Percentiles rank a stretch among this genome's conserved stretches.
These are phyloP conservation scores for Heliconius hermathena DNA, from an alignment of 1,140 invertebrate species.

Conservation along the genomic window DNA sequence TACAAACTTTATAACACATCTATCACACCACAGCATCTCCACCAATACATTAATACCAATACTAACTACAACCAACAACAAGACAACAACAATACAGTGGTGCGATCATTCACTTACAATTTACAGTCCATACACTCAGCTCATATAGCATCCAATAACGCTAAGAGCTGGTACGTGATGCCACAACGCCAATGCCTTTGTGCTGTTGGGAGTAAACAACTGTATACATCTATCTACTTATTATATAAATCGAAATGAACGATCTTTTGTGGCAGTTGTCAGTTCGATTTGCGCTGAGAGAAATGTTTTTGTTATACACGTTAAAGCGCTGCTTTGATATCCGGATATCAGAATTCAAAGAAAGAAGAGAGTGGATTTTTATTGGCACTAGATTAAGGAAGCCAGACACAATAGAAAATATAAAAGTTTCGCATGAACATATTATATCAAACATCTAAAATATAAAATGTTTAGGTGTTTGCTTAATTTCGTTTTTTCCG, in stretches of 20 bases:
- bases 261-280: no score
- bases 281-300: no score
- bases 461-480: background rate
- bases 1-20: no score
- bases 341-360: no score
- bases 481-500: background rate
- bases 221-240: background rate
- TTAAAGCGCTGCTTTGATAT: no score
- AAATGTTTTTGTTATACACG: no score
- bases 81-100: background rate
- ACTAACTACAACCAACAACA: background rate
- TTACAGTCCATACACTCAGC: background rate
- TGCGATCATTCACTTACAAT: background rate
- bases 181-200: constrained; percentile 13
- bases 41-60: background rate
- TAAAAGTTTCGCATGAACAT: background rate
- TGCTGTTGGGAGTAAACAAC: background rate
- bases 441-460: background rate
- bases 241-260: no score
- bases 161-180: constrained; percentile 25
- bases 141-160: constrained; percentile 25
- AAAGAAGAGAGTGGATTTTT: no score
- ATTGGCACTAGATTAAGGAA: no score
- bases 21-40: no score
- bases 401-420: no score